Conservation (phyloP, 2,888 invertebrate genomes). For the Eurois occulta region DNA sequence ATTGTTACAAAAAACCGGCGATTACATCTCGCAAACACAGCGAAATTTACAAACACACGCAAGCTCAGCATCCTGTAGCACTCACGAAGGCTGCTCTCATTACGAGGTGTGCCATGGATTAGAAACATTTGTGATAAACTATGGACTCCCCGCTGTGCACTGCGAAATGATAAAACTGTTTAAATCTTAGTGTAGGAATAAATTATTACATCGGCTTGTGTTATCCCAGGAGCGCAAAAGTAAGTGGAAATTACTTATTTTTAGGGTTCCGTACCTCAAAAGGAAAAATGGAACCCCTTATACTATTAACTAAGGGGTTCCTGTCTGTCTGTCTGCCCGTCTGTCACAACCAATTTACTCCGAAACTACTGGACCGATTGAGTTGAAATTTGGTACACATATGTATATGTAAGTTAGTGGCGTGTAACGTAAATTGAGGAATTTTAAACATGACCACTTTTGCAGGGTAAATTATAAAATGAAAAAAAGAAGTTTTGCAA, state of each 20-base stretch:
- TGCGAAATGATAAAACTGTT: background rate
- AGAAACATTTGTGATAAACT: constrained; percentile 14
- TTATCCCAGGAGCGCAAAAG: constrained; percentile 9
- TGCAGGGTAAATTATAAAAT: no score
- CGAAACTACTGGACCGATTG: no score
- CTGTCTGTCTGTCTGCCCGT: no score
- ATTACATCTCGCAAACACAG: constrained; percentile 47
- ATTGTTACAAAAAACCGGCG: constrained; percentile 49
- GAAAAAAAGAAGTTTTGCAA: no score
- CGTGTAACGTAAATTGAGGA: no score
- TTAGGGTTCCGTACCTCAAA: no score
- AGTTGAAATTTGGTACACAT: no score
- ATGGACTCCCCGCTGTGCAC: background rate
- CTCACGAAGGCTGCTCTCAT: constrained; percentile 12
- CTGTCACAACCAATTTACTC: no score
- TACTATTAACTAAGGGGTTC: no score
- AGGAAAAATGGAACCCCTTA: no score
- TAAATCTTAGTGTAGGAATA: background rate
- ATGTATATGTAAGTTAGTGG: no score
- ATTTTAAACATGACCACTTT: no score
- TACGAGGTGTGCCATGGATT: constrained; percentile 20
- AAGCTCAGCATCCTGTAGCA: constrained; percentile 41
- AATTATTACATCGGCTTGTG: background rate
- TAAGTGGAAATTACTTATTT: constrained; percentile 32
- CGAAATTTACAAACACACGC: constrained; percentile 57